Base-by-base conservation (phyloP, 2,797 vertebrate species). In the Pipistrellus kuhlii region DNA sequence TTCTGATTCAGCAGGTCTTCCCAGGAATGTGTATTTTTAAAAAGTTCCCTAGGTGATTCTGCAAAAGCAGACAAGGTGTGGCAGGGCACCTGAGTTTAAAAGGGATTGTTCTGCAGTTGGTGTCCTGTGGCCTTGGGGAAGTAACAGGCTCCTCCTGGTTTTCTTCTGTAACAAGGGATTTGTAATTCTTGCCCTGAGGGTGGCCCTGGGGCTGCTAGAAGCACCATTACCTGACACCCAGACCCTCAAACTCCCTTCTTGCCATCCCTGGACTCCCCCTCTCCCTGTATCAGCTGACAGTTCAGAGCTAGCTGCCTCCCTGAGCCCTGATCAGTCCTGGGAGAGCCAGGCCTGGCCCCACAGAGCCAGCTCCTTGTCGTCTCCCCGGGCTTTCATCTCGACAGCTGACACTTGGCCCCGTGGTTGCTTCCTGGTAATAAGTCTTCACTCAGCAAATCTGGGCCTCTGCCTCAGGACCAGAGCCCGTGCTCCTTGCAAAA, bases 381-480 rank as follows among this genome's bases (percentile, higher is more conserved):
- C 66, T 69, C 71, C 75, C 71, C 2, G 23, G 64, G 23, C 21
- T 73, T 88, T 41, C 32, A 10, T 59, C 62, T 38, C 44, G 85
- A 21, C 57, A 46, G 55, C 69, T 25, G 32, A 55, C 53, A 7
- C 32, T 13, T 32, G 30, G n/a, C 80, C 57, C 84, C 84, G 51
- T 25, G 21, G 0, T 48, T 88, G 46, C 82, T 93, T 71, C 53
- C 32, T 32, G 3, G 11, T 64, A 4, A 51, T 51, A 51, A 86
- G 32, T 59, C 35, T 44, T 94, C 78, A 64, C 51, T 97, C 62
- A 86, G 64, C 80, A 91, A 27, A 23, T 48, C 32, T 25, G 80
- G 14, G n/a, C 69, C 5, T 87, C 72, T 81, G 85, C 64, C 32
- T 55, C 46, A 32, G 90, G 30, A 5, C n/a, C 55, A 93, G 95